Conservation (phyloP, 2,797 vertebrate genomes). For the Peromyscus eremicus region DNA sequence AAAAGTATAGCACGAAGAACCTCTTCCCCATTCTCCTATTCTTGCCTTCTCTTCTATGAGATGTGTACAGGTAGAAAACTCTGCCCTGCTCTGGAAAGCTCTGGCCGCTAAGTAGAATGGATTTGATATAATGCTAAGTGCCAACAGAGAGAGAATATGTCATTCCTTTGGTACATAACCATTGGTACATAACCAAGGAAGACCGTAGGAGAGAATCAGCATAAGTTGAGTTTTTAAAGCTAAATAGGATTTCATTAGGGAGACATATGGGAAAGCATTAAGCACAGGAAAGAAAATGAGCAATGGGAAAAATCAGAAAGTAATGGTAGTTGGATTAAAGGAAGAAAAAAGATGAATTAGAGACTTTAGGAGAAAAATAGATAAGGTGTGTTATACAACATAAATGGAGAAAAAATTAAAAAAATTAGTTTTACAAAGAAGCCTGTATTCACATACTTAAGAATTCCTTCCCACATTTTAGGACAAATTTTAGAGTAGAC, state of each 20-base stretch:
- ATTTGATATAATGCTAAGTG: not conserved
- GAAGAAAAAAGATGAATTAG: not conserved
- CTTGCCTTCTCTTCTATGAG: not conserved
- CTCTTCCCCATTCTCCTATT: not conserved
- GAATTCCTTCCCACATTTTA: not conserved
- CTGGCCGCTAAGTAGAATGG: not conserved
- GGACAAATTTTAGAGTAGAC: not conserved
- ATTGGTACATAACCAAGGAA: not conserved
- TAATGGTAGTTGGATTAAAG: not conserved
- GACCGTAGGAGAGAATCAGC: not conserved
- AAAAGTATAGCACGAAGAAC: not conserved
- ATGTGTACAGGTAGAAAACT: not conserved
- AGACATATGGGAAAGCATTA: not conserved
- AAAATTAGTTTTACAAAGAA: not conserved
- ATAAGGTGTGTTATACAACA: not conserved
- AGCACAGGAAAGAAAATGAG: not conserved
- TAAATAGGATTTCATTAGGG: not conserved
- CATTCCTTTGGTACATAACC: not conserved
- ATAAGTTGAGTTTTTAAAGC: slow-evolving; percentile 1
- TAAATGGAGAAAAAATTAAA: not conserved
- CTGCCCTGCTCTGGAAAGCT: not conserved
- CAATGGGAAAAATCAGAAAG: not conserved
- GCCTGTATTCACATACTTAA: not conserved
- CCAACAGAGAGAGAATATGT: not conserved
- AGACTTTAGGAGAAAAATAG: not conserved